A percentile compares a stretch with the other conserved stretches of the same genome.
Conservation (phyloP, 2,888 invertebrate species). For the Stramonita haemastoma region DNA sequence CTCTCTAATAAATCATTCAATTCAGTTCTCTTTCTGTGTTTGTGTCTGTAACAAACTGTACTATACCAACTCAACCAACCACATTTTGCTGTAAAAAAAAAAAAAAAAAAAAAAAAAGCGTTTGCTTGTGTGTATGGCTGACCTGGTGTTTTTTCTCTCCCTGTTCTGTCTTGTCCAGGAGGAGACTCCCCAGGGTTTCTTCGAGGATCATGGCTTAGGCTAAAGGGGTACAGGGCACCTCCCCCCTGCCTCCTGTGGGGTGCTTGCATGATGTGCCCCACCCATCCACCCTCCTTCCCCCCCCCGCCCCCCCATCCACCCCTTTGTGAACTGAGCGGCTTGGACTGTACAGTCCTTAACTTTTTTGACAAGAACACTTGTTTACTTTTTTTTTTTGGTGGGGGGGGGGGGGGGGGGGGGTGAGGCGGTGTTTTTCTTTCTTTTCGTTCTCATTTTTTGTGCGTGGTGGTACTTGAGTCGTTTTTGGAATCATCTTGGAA, state of each 20-base stretch:
- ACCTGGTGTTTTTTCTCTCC: background rate
- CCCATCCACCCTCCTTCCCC: background rate
- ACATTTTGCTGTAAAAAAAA: too few relatives aligned
- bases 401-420: background rate
- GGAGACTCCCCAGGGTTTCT: slow-evolving; percentile 99
- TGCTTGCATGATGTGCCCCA: background rate
- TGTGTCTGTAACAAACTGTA: too few relatives aligned
- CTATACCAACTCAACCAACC: too few relatives aligned
- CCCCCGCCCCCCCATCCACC: background rate
- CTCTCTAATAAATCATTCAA: too few relatives aligned
- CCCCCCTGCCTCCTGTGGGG: background rate
- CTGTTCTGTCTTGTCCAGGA: slow-evolving; percentile 82
- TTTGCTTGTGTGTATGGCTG: background rate
- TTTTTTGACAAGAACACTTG: background rate
- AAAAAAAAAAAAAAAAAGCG: too few relatives aligned
- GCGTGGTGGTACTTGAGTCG: background rate
- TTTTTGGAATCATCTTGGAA: too few relatives aligned
- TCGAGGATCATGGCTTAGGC: slow-evolving; percentile 98
- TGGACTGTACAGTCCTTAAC: background rate
- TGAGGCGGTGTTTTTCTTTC: background rate
- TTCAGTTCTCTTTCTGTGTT: too few relatives aligned
- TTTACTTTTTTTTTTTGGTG: background rate
- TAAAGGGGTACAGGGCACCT: slow-evolving; percentile 79
- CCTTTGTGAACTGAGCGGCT: background rate
- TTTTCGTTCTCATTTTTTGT: background rate